These are phyloP conservation scores for Drosophila seguyi DNA, from an alignment of 1,140 invertebrate genomes.

Conservation along the genomic window DNA sequence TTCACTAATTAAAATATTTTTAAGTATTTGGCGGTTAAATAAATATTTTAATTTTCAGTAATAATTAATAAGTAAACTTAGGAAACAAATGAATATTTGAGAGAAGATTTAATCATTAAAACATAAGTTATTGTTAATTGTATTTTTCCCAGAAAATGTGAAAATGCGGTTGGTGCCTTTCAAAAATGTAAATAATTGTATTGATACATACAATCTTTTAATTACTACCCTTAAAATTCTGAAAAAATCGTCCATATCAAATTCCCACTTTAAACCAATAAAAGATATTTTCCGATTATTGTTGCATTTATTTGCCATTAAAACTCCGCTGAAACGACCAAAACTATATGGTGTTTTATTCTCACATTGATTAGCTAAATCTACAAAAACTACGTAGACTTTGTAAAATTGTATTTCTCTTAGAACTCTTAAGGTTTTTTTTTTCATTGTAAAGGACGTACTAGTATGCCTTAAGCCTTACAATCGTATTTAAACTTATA, in stretches of 20 bases:
- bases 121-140: too few relatives aligned
- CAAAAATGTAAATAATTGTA: too few relatives aligned
- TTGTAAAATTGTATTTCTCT: constrained; percentile 61
- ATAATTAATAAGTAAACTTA: too few relatives aligned
- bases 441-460: constrained; percentile 40
- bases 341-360: constrained; percentile 55
- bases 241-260: too few relatives aligned
- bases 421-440: constrained; percentile 14
- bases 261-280: too few relatives aligned
- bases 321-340: constrained; percentile 65
- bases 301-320: constrained; percentile 67
- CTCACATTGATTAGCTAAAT: constrained; percentile 48
- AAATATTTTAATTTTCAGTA: too few relatives aligned
- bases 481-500: constrained; percentile 43
- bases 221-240: too few relatives aligned
- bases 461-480: constrained; percentile 57
- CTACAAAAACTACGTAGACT: constrained; percentile 56
- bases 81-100: too few relatives aligned
- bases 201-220: too few relatives aligned
- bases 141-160: too few relatives aligned
- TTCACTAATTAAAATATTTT: neutral
- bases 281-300: constrained; percentile 27
- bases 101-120: too few relatives aligned
- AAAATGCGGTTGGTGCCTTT: too few relatives aligned
- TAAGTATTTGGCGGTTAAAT: neutral